Base-by-base conservation (phyloP, 2,797 vertebrate species). In the Mus caroli region DNA sequence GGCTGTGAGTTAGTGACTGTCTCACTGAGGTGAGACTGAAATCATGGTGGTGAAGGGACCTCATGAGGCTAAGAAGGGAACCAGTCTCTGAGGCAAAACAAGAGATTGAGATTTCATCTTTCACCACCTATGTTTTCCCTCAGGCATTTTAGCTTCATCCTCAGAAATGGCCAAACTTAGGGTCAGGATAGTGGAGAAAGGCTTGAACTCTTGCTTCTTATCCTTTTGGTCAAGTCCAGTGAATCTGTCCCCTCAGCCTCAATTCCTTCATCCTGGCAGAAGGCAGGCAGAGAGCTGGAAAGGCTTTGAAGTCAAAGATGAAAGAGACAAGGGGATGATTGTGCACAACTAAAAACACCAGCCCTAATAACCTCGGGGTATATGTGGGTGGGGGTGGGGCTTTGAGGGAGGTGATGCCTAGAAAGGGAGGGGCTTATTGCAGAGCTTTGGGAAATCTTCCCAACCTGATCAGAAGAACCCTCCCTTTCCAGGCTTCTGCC, bases 221-320 rank as follows among this genome's bases (percentile, higher is more conserved):
- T 56, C 26, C 88, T 90, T 76, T 86, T 67, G 78, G 90, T 52
- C 34, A 54, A 77, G 22, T 92, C 37, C 86, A 78, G 46, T 34
- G 43, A 76, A 62, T 71, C 62, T 91, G 60, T 85, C 54, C 69
- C 43, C 54, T 90, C 56, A 95, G 95, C 96, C 94, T 97, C 67
- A 58, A 43, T 87, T 96, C 54, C 86, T 62, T 37, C 37, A 34
- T 90, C 60, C 77, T 67, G 86, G 92, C 80, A 92, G 89, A 77
- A 96, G 93, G 60, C 86, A 88, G 67, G 46, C 67, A 84, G 91
- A 97, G 94, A 77, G 54, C 93, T 96, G 67, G 93, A 87, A 92
- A 97, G 75, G 24, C 97, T 98, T 98, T 97, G 97, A 97, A 98
- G 97, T 96, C 56, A 83, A 88, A 97, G 97, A 97, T 97, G 94